These are phyloP conservation scores for Lates calcarifer DNA, from an alignment of 2,113 vertebrate genomes.

Conservation along the genomic window DNA sequence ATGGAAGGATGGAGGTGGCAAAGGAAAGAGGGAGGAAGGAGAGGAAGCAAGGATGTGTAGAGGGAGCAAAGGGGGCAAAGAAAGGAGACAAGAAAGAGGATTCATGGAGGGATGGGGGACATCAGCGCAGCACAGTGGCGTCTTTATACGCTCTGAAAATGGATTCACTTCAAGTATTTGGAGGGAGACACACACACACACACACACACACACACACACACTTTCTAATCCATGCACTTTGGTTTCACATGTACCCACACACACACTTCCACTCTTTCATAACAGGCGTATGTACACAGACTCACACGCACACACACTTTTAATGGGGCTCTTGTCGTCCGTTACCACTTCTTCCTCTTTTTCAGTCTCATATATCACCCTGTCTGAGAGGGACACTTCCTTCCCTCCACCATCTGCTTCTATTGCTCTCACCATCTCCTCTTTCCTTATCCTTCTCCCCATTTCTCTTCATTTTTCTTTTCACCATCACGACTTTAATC, in stretches of 20 bases:
- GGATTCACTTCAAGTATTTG: not conserved
- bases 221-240: slow-evolving; percentile 9
- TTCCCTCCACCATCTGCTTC: slow-evolving; percentile 36
- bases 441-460: not conserved
- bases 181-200: not conserved
- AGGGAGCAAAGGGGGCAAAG: not conserved
- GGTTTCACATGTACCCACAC: not conserved
- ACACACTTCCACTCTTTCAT: not conserved
- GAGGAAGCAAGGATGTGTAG: not conserved
- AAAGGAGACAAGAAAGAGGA: not conserved
- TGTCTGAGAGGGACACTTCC: slow-evolving; percentile 37
- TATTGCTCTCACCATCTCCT: not conserved
- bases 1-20: not conserved
- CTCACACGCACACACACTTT: not conserved
- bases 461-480: not conserved
- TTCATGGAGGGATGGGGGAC: slow-evolving; percentile 5
- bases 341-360: slow-evolving; percentile 75
- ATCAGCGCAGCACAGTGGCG: not conserved
- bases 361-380: slow-evolving; percentile 52
- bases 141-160: slow-evolving; percentile 16
- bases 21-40: not conserved
- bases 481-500: not conserved
- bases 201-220: not conserved
- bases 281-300: not conserved
- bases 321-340: slow-evolving; percentile 14